A percentile compares a stretch with the other conserved stretches of the same genome.
These are phyloP conservation scores for Manis crassicaudata DNA, from an alignment of 2,797 vertebrate species.

Conservation along the genomic window DNA sequence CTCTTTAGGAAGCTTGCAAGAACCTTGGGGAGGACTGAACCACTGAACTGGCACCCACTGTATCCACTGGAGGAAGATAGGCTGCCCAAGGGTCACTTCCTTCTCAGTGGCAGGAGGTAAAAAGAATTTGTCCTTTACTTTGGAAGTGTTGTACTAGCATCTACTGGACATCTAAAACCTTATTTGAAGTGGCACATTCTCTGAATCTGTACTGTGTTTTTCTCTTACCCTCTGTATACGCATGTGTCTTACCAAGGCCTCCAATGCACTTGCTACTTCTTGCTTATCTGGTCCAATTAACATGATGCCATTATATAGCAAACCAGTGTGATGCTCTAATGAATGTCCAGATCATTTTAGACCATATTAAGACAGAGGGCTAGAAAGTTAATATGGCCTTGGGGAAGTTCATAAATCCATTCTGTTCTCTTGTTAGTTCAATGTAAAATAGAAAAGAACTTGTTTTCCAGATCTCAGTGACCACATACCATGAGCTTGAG, in stretches of 20 bases:
- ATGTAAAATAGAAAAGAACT: background rate
- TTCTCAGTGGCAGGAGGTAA: background rate
- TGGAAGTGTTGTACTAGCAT: background rate
- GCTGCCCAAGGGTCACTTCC: background rate
- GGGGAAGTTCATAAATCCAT: background rate
- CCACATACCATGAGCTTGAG: background rate
- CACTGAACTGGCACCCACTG: background rate
- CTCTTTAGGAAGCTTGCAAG: background rate
- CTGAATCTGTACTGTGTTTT: background rate
- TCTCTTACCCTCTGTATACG: background rate
- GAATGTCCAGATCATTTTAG: background rate
- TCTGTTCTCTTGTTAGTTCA: background rate
- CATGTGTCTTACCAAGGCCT: background rate
- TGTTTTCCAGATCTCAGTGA: slow-evolving; percentile 11
- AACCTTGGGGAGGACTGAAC: background rate
- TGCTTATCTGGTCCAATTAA: slow-evolving; percentile 1
- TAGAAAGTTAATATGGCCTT: background rate
- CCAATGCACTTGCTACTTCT: background rate
- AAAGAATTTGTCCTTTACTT: background rate
- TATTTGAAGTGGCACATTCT: background rate
- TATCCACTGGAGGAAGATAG: background rate
- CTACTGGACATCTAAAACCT: background rate
- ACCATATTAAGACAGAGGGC: background rate
- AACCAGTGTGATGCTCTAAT: background rate
- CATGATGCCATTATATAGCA: background rate